These are phyloP conservation scores for Toxostoma redivivum DNA, from an alignment of 2,113 vertebrate genomes.

Conservation along the genomic window DNA sequence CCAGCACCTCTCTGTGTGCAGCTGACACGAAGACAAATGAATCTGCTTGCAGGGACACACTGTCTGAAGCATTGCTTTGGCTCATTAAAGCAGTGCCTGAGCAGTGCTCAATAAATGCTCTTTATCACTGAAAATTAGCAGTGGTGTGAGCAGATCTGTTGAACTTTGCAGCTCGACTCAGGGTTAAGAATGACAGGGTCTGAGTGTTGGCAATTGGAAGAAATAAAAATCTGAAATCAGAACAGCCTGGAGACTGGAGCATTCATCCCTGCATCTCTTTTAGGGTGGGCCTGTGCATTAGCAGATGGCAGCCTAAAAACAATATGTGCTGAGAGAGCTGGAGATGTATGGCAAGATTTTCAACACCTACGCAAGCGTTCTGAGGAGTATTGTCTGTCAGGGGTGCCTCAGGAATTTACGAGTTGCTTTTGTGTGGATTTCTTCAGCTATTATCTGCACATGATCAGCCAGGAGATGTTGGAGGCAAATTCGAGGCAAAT, in stretches of 20 bases:
- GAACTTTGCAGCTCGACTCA: background rate
- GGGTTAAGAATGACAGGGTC: background rate
- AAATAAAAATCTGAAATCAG: background rate
- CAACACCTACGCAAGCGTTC: background rate
- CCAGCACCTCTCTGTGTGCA: background rate
- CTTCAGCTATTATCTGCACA: constrained; percentile 30
- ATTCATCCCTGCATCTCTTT: background rate
- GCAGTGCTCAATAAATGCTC: background rate
- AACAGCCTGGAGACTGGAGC: background rate
- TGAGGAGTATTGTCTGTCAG: constrained; percentile 33
- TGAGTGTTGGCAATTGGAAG: background rate
- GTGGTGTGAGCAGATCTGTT: background rate
- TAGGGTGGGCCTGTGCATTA: constrained; percentile 25
- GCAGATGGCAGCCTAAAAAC: constrained; percentile 44
- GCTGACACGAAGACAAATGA: background rate
- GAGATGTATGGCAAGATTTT: constrained; percentile 54
- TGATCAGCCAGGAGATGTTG: constrained; percentile 1
- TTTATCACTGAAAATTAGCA: background rate
- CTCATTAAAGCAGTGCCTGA: background rate
- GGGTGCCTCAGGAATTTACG: background rate
- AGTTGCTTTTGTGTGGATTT: constrained; percentile 23
- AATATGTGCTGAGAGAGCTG: constrained; percentile 36
- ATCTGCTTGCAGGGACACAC: background rate
- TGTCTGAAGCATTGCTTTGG: background rate
- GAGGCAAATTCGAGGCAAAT: constrained; percentile 37